These are phyloP conservation scores for Pristionchus entomophagus DNA, from an alignment of 2,888 invertebrate species.

Conservation along the genomic window DNA sequence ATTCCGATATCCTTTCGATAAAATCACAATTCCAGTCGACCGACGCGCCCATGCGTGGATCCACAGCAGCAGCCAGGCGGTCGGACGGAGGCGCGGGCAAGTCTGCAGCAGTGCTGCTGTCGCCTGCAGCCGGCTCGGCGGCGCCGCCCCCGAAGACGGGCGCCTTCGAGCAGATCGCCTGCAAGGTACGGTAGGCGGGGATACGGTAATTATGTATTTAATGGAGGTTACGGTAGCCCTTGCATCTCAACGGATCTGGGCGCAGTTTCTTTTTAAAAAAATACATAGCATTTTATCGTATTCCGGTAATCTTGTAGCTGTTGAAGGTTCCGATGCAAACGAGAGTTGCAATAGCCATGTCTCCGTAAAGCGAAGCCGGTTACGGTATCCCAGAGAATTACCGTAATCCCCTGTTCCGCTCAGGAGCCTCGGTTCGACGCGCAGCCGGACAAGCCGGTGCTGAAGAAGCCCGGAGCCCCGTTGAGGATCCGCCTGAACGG, in stretches of 20 bases:
- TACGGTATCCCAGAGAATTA: background rate
- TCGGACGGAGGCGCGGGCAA: constrained; percentile 9
- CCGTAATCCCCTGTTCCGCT: background rate
- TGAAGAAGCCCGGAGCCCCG: constrained; percentile 71
- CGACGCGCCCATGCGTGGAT: constrained; percentile 32
- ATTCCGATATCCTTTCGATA: no score
- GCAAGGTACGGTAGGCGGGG: constrained; percentile 14
- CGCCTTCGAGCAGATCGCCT: constrained; percentile 5
- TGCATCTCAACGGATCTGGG: background rate
- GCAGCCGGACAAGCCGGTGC: constrained; percentile 77
- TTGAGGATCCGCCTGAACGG: constrained; percentile 54
- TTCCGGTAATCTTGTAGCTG: no score
- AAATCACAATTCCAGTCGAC: no score
- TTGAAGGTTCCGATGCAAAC: no score
- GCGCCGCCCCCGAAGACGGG: constrained; percentile 9
- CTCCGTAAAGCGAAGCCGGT: no score
- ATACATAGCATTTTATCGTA: no score
- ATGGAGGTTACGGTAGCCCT: background rate
- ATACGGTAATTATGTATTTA: background rate
- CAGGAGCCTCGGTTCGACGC: constrained; percentile 77
- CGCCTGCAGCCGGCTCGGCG: background rate
- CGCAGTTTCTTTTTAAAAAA: no score
- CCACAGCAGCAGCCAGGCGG: constrained; percentile 28
- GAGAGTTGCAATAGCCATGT: no score
- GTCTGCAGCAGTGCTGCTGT: background rate